These are phyloP conservation scores for Protodeltote pygarga DNA, from an alignment of 2,888 invertebrate genomes.

Conservation along the genomic window DNA sequence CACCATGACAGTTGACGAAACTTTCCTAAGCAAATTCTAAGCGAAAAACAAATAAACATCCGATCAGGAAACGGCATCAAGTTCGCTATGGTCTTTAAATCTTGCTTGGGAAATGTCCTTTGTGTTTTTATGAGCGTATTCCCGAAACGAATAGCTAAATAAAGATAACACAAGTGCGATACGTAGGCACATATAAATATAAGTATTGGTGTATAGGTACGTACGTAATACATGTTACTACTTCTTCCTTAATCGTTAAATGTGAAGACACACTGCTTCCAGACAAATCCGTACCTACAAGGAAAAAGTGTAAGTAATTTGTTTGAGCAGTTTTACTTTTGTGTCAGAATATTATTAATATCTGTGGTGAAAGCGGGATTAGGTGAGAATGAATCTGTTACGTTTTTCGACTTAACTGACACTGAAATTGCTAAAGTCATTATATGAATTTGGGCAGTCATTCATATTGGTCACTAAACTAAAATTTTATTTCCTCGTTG, in stretches of 20 bases:
- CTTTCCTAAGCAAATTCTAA: conserved; percentile 33
- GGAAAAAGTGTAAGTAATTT: conserved; percentile 44
- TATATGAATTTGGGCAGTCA: background rate
- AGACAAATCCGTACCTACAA: conserved; percentile 40
- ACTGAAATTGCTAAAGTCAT: too few species aligned
- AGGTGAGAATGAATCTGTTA: conserved; percentile 36
- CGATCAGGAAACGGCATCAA: conserved; percentile 39
- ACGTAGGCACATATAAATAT: conserved; percentile 18
- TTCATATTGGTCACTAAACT: background rate
- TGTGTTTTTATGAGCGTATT: conserved; percentile 52
- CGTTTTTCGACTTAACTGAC: conserved; percentile 8
- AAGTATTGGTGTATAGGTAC: background rate
- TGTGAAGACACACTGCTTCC: conserved; percentile 13
- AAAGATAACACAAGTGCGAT: conserved; percentile 42
- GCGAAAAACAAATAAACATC: conserved; percentile 47
- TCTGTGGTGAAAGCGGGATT: conserved; percentile 37
- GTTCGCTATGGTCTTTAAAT: conserved; percentile 49
- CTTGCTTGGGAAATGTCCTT: conserved; percentile 44
- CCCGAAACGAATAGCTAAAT: conserved; percentile 46
- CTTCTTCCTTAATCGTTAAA: conserved; percentile 37
- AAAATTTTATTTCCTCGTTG: too few species aligned
- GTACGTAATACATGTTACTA: background rate
- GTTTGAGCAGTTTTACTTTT: conserved; percentile 41
- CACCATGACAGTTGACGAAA: conserved; percentile 28
- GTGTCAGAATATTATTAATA: conserved; percentile 41